phyloP scores from a whole-genome alignment of 2,888 invertebrate species.

The Hydraecia micacea region DNA sequence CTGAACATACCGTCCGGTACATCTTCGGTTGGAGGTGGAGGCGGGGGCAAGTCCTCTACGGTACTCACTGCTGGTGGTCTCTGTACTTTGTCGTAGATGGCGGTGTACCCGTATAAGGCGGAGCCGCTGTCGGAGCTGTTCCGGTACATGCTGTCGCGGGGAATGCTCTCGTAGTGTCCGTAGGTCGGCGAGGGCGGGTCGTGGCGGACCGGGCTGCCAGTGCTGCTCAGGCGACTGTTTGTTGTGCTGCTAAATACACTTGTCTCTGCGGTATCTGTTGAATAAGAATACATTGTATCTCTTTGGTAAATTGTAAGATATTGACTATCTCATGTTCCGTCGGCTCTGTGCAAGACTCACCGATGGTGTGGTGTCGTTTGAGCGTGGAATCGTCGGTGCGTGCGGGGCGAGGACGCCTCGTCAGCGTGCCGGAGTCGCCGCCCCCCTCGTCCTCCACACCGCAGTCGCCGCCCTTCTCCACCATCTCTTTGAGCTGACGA shows the following conservation, averaged over 20 bases:
- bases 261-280: slow-evolving; percentile 76
- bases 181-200: slow-evolving; percentile 78
- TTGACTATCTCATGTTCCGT: background rate
- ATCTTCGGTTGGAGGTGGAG: slow-evolving; percentile 93
- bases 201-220: slow-evolving; percentile 73
- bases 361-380: slow-evolving; percentile 80
- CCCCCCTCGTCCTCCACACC: slow-evolving; percentile 81
- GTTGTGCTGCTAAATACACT: slow-evolving; percentile 72
- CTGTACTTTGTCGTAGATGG: slow-evolving; percentile 87
- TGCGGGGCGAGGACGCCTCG: slow-evolving; percentile 87
- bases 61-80: slow-evolving; percentile 73
- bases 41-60: slow-evolving; percentile 90
- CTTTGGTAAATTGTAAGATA: background rate
- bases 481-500: slow-evolving; percentile 96
- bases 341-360: slow-evolving; percentile 66
- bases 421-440: slow-evolving; percentile 89
- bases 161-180: slow-evolving; percentile 81
- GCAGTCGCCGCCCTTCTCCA: slow-evolving; percentile 90
- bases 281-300: slow-evolving; percentile 1
- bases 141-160: slow-evolving; percentile 76
- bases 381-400: slow-evolving; percentile 83
- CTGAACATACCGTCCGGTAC: slow-evolving; percentile 91
- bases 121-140: slow-evolving; percentile 79
- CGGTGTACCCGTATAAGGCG: slow-evolving; percentile 84
- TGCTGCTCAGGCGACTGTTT: slow-evolving; percentile 68